A percentile compares a stretch with the other conserved stretches of the same genome.
Conservation (phyloP, 2,888 invertebrate species). For the Poecilus cupreus region DNA sequence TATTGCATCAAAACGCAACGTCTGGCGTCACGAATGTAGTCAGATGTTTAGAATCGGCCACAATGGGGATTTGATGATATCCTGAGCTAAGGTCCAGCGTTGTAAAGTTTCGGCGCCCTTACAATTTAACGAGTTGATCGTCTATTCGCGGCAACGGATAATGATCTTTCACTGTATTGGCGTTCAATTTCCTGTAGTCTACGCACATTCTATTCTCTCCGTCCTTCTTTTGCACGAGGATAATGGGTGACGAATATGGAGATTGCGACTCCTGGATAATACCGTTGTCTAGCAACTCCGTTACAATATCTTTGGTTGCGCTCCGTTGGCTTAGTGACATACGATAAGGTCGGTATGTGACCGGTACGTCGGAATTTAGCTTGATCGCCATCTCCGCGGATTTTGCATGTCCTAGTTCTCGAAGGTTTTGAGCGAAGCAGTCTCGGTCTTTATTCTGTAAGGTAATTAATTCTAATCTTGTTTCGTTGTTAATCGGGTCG, state of each 20-base stretch:
- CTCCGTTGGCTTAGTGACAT: too few species aligned
- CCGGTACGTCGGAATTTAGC: background rate
- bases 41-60: too few species aligned
- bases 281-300: constrained; percentile 59
- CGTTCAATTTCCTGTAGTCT: too few species aligned
- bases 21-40: too few species aligned
- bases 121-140: constrained; percentile 64
- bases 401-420: constrained; percentile 61
- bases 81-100: constrained; percentile 66
- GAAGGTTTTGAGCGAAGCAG: constrained; percentile 59
- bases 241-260: constrained; percentile 62
- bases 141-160: constrained; percentile 67
- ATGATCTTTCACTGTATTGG: constrained; percentile 64
- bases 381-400: constrained; percentile 56
- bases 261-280: constrained; percentile 64
- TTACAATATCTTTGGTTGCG: constrained; percentile 51
- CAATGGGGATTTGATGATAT: constrained; percentile 66
- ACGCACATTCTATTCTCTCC: too few species aligned
- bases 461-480: constrained; percentile 55
- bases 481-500: constrained; percentile 63
- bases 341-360: background rate
- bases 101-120: constrained; percentile 64
- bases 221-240: constrained; percentile 63
- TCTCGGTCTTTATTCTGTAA: constrained; percentile 56
- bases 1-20: background rate